Conservation (phyloP, 2,888 invertebrate species). For the Arge pagana region DNA sequence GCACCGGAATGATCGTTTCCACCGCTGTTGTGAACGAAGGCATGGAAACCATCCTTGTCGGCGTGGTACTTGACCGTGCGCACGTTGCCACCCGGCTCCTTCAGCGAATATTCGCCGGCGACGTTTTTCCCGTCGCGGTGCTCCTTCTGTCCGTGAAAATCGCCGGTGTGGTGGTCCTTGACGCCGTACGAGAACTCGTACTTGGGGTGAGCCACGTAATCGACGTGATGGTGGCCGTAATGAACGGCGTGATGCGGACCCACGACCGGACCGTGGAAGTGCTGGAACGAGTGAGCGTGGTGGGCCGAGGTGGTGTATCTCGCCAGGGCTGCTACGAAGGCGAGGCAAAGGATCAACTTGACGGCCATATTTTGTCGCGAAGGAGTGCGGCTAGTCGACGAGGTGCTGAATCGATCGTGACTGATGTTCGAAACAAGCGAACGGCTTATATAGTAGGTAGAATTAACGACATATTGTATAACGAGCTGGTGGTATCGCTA, state of each 20-base stretch:
- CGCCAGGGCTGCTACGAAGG: conserved; percentile 9
- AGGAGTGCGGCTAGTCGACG: conserved; percentile 7
- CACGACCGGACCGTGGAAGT: conserved; percentile 21
- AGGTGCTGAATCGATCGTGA: conserved; percentile 16
- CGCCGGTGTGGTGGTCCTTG: conserved; percentile 22
- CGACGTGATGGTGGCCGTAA: conserved; percentile 19
- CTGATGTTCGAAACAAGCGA: conserved; percentile 13
- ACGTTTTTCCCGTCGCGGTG: conserved; percentile 24
- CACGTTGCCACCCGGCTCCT: conserved; percentile 23
- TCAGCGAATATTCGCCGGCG: conserved; percentile 21
- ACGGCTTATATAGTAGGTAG: conserved; percentile 16
- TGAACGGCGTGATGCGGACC: conserved; percentile 20
- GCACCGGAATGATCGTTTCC: conserved; percentile 22
- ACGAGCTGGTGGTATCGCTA: conserved; percentile 1
- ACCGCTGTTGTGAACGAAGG: conserved; percentile 23
- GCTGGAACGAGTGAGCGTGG: conserved; percentile 19
- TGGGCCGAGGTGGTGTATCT: conserved; percentile 6
- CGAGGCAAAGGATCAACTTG: conserved; percentile 14
- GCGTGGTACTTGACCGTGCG: conserved; percentile 24
- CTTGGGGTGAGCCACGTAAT: conserved; percentile 22
- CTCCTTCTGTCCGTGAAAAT: conserved; percentile 22
- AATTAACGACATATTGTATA: conserved; percentile 12
- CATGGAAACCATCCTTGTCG: conserved; percentile 16
- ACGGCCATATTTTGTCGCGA: too few relatives aligned
- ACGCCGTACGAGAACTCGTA: conserved; percentile 20